Evolutionary conservation across 1,140 invertebrate species (phyloP).

Genomic region (Trialeurodes vaporariorum): DNA sequence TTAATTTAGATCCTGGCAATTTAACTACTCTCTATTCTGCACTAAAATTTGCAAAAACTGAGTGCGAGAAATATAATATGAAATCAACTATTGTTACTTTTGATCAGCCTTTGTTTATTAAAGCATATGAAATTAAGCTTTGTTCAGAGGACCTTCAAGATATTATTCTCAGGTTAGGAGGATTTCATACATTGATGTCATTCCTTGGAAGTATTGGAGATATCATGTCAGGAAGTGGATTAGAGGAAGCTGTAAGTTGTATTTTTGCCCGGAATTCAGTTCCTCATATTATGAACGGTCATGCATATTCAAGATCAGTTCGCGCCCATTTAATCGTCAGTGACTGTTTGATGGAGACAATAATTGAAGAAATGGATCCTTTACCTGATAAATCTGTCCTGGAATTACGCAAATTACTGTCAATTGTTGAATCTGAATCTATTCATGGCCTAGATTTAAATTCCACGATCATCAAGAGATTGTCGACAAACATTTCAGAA

Average conservation of each 20-base stretch:
- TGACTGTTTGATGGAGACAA: slow-evolving; percentile 23
- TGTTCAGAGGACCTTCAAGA: neutral
- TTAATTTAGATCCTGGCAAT: slow-evolving; percentile 1
- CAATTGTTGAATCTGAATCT: slow-evolving; percentile 20
- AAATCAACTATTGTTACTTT: slow-evolving; percentile 28
- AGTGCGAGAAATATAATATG: slow-evolving; percentile 15
- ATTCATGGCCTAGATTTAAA: neutral
- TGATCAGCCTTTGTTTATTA: slow-evolving; percentile 29
- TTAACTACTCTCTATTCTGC: neutral
- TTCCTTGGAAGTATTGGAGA: slow-evolving; percentile 23
- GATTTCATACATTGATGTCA: slow-evolving; percentile 26
- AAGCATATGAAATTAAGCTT: slow-evolving; percentile 23
- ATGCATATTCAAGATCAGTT: slow-evolving; percentile 30
- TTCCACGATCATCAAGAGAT: neutral
- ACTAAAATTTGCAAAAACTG: neutral
- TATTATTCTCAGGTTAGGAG: slow-evolving; percentile 20
- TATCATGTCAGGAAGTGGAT: slow-evolving; percentile 22
- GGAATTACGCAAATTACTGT: slow-evolving; percentile 25
- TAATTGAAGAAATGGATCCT: slow-evolving; percentile 19
- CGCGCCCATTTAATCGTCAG: slow-evolving; percentile 32
- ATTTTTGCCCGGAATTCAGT: slow-evolving; percentile 31
- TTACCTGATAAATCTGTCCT: slow-evolving; percentile 27
- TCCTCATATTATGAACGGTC: slow-evolving; percentile 32
- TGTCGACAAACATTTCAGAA: neutral
- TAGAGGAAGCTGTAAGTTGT: slow-evolving; percentile 22